Conservation (phyloP, 2,797 vertebrate genomes). For the Brachyrhaphis roseni region DNA sequence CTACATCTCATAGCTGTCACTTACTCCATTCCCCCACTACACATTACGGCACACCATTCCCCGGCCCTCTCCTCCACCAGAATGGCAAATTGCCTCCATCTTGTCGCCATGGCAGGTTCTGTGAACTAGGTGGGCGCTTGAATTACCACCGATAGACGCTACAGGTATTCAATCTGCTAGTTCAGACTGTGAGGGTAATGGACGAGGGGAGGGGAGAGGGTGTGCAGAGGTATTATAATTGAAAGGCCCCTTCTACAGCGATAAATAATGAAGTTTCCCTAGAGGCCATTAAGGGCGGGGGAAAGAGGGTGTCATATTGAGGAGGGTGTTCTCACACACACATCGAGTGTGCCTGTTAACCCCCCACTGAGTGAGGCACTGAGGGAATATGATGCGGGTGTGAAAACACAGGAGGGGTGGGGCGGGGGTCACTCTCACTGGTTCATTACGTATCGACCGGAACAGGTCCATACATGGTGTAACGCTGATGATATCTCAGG, state of each 20-base stretch:
- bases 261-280: constrained; percentile 78
- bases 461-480: constrained; percentile 33
- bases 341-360: constrained; percentile 58
- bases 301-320: constrained; percentile 37
- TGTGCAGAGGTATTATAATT: constrained; percentile 66
- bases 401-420: constrained; percentile 46
- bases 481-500: constrained; percentile 13
- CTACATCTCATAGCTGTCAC: constrained; percentile 38
- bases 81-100: constrained; percentile 52
- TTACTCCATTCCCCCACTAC: constrained; percentile 23
- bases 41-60: constrained; percentile 25
- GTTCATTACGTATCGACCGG: constrained; percentile 54
- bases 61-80: constrained; percentile 9
- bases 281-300: constrained; percentile 58
- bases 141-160: constrained; percentile 54
- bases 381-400: constrained; percentile 54
- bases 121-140: constrained; percentile 50
- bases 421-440: constrained; percentile 36
- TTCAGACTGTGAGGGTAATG: constrained; percentile 48
- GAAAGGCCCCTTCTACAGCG: constrained; percentile 70
- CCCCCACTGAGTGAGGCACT: constrained; percentile 46
- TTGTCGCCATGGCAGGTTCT: constrained; percentile 29
- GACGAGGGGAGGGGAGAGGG: constrained; percentile 16
- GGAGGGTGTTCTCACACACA: constrained; percentile 50
- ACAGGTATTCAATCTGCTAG: constrained; percentile 64